Evolutionary conservation across 2,888 invertebrate genomes (phyloP), one percentile per base, ranked within the genome.

Genomic region (Sepioteuthis lessoniana): DNA sequence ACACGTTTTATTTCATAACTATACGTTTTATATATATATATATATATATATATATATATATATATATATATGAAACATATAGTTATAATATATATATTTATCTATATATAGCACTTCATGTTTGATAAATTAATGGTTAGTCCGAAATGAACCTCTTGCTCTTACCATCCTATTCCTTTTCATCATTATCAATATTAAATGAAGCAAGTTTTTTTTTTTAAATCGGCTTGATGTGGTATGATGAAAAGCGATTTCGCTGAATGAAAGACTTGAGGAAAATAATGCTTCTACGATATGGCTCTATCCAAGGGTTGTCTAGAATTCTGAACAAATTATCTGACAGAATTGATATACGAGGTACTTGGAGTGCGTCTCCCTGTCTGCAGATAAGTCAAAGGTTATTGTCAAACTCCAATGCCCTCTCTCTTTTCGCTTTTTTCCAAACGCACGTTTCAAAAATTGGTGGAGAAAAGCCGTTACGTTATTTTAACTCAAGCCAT

Each of bases 361-460:
- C 76, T 35, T 76, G n/a, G n/a, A n/a, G 76, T 35, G 76, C 76
- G 76, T n/a, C 76, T 76, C 76, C n/a, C 76, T 76, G 76, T 35
- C 76, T 76, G 76, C 76, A 76, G 76, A n/a, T 76, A 76, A 16
- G 76, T 76, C 76, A 76, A 76, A 76, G 76, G 76, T 76, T 76
- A 76, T n/a, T 16, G n/a, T n/a, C 13, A 76, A 76, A 76, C 19
- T 76, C 13, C n/a, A 21, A n/a, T n/a, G 76, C 19, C 76, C n/a
- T 76, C 76, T 16, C n/a, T 16, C 1, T 35, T 3, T 76, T 35
- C n/a, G n/a, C 13, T 0, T 76, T 76, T n/a, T n/a, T n/a, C 0
- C 16, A 13, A 76, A 76, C n/a, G 25, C n/a, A 76, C 76, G 76
- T 35, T 76, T 76, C 10, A 76, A n/a, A 76, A 76, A n/a, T 76